Evolutionary conservation across 2,888 invertebrate species (phyloP), one percentile per base, ranked within the genome.

Genomic region (Pherbina coryleti): DNA sequence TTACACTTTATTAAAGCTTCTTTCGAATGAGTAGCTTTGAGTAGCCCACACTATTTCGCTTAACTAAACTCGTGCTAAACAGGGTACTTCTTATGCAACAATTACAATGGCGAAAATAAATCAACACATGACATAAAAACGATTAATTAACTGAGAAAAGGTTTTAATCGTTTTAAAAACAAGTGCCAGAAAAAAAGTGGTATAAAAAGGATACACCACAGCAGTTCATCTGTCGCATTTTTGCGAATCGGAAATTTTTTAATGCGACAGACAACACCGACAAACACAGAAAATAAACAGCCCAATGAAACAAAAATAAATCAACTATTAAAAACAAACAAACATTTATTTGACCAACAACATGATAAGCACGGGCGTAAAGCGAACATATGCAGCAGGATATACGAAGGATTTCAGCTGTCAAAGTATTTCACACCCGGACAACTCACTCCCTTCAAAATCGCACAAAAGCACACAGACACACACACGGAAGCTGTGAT

Each of bases 381-480:
- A 88, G 85, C 87, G 88, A 87, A 87, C 87, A 87, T 87, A 84
- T 85, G 88, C 82, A 84, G 55, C 64, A 69, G 80, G 81, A 80
- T 80, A 11, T 44, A 14, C 44, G 37, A 37, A 44, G 25, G 69
- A 34, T 73, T 25, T 57, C 67, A 75, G 75, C 53, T 75, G 75
- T 75, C 62, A 55, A 75, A 75, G 75, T 49, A 22, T 11, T 75
- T 53, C 44, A 31, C 60, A 57, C 31, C 71, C 28, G 7, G 37
- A 44, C 64, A 75, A 22, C 76, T 75, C 25, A n/a, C 57, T 57
- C 44, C 67, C n/a, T 17, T 44, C 34, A 19, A 22, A 31, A 19
- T 9, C 55, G 7, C 67, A 44, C 51, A 19, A 19, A 69, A 17
- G 7, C 25, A 70, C 55, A 55, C 70, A 11, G 31, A 70, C 19